Base-by-base conservation (phyloP, 2,113 vertebrate genomes). In the Anser brachyrhynchus region DNA sequence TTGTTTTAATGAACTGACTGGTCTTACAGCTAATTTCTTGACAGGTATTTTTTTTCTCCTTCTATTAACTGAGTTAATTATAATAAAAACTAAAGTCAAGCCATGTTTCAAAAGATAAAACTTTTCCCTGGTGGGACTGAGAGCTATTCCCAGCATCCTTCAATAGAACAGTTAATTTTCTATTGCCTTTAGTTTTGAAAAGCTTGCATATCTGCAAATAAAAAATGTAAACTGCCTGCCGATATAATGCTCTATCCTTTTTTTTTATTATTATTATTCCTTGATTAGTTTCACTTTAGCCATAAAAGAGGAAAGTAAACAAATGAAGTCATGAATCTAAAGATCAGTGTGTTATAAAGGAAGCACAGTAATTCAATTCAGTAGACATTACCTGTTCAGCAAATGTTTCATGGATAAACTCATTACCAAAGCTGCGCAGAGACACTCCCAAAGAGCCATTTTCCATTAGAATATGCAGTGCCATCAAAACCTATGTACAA, bases 281-380 rank as follows among this genome's bases (percentile, higher is more conserved):
- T 93, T 97, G 94, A 95, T 96, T 87, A 94, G 76, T 93, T 98
- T 96, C 91, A 96, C 87, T 87, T 97, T 87, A 82, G 72, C 91
- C 70, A 95, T 95, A 97, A 96, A 97, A 92, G 81, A 91, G 79
- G 84, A 83, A 94, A 93, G 75, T 64, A 94, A 87, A 96, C 90
- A 97, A 97, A 96, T 91, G 54, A 95, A 97, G 96, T 84, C 51
- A 90, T 96, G 82, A 97, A 87, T 95, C 94, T 96, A 54, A 97
- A 96, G 94, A 96, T 95, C 87, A 94, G 94, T 65, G 64, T 44
- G 55, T 83, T 93, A 73, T 87, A 87, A 97, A 96, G 31, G 55
- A 96, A 93, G 54, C 74, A 91, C 44, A 90, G 96, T 93, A 97
- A 97, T 96, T 93, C 76, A 95, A 91, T 97, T 97, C 83, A 78